Percentiles rank a stretch among this genome's conserved stretches.
These are phyloP conservation scores for Rambutsinella grinnellia DNA, from an alignment of 2,888 invertebrate species.

Conservation along the genomic window DNA sequence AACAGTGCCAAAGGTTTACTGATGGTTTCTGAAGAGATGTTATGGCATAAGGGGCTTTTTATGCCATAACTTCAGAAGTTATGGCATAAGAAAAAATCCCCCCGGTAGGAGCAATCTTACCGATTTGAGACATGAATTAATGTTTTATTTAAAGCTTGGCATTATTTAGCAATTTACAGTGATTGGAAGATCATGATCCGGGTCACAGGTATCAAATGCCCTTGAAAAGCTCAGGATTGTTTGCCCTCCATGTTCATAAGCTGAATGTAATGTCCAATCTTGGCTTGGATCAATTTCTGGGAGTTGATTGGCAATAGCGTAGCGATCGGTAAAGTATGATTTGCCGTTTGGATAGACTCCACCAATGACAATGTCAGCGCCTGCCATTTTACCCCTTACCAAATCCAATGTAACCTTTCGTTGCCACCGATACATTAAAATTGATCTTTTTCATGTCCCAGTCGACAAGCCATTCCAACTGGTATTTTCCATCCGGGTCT, in stretches of 20 bases:
- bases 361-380: slow-evolving; percentile 3
- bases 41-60: too few species aligned
- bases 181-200: slow-evolving; percentile 4
- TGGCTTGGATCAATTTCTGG: not conserved
- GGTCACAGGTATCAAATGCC: slow-evolving; percentile 22
- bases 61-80: not conserved
- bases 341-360: not conserved
- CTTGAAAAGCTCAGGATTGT: slow-evolving; percentile 10
- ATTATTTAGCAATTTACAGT: not conserved
- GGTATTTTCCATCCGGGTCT: not conserved
- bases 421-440: not conserved
- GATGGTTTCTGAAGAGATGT: too few species aligned
- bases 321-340: not conserved
- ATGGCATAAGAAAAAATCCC: not conserved
- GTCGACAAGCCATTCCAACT: not conserved
- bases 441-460: not conserved
- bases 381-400: slow-evolving; percentile 2
- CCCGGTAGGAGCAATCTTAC: too few species aligned
- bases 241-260: not conserved
- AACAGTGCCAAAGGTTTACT: too few species aligned
- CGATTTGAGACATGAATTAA: too few species aligned
- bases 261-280: slow-evolving; percentile 6
- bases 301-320: too few species aligned
- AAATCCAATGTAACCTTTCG: slow-evolving; percentile 8
- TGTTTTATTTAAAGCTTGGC: too few species aligned